Conservation (phyloP, 2,888 invertebrate species). For the Thecocarcelia acutangulata region DNA sequence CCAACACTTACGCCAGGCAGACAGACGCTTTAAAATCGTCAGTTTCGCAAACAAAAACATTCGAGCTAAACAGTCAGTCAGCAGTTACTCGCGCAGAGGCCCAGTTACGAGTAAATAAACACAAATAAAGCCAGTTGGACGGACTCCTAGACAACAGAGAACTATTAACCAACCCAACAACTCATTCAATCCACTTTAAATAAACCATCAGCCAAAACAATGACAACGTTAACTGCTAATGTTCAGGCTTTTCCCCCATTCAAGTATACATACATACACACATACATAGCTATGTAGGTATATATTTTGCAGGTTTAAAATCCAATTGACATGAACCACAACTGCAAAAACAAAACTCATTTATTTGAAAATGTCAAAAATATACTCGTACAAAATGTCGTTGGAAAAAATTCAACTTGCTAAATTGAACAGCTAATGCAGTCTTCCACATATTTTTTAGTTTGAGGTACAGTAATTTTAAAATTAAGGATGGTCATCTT, state of each 20-base stretch:
- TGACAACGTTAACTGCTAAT: conserved; percentile 19
- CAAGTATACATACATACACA: conserved; percentile 7
- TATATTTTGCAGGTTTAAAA: conserved; percentile 35
- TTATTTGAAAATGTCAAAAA: conserved; percentile 59
- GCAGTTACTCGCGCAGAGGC: conserved; percentile 24
- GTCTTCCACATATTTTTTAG: too few relatives aligned
- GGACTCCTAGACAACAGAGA: conserved; percentile 25
- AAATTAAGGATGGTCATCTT: too few relatives aligned
- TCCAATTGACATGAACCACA: conserved; percentile 26
- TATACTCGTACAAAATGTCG: conserved; percentile 31
- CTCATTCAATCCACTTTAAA: conserved; percentile 47
- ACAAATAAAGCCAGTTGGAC: neutral
- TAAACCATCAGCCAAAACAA: conserved; percentile 44
- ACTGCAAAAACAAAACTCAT: conserved; percentile 13
- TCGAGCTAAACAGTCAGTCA: conserved; percentile 10
- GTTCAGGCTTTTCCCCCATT: conserved; percentile 28
- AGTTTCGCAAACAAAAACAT: neutral
- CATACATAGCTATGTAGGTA: too few relatives aligned
- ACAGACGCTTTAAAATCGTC: conserved; percentile 23
- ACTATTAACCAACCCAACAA: conserved; percentile 44
- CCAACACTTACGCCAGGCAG: conserved; percentile 52
- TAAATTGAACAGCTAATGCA: too few relatives aligned
- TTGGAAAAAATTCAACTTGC: neutral
- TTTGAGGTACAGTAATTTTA: too few relatives aligned
- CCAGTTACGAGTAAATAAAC: conserved; percentile 38